A percentile compares a stretch with the other conserved stretches of the same genome.
Evolutionary conservation across 1,140 invertebrate species (phyloP).

Genomic region (Maniola jurtina): DNA sequence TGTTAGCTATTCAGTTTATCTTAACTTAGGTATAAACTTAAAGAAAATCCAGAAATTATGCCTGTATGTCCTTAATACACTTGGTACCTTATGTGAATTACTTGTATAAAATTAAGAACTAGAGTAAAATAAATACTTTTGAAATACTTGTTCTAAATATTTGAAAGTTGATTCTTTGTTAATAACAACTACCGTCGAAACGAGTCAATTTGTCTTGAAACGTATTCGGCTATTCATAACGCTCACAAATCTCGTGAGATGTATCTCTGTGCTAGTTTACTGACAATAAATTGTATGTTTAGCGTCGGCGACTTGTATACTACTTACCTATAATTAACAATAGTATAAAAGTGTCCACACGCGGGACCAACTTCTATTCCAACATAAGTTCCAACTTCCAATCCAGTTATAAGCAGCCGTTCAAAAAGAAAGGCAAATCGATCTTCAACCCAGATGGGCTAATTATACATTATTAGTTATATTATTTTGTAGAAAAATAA

Average conservation of each 20-base stretch:
- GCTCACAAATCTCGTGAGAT: conserved; percentile 61
- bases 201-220: conserved; percentile 45
- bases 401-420: not conserved
- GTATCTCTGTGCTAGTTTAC: conserved; percentile 64
- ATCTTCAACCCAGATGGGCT: too few relatives aligned
- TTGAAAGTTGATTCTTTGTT: conserved; percentile 45
- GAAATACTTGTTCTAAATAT: conserved; percentile 7
- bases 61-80: too few relatives aligned
- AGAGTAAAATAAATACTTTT: too few relatives aligned
- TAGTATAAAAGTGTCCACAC: conserved; percentile 47
- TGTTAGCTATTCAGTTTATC: too few relatives aligned
- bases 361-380: not conserved
- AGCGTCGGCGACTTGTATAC: conserved; percentile 66
- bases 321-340: conserved; percentile 61
- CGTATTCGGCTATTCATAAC: conserved; percentile 57
- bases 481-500: too few relatives aligned
- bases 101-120: too few relatives aligned
- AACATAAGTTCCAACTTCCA: not conserved
- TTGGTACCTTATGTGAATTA: too few relatives aligned
- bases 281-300: conserved; percentile 74
- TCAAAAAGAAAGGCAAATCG: too few relatives aligned
- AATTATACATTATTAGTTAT: too few relatives aligned
- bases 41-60: too few relatives aligned
- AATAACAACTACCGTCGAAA: conserved; percentile 30
- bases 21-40: too few relatives aligned